Percentiles rank a stretch among this genome's conserved stretches.
Conservation (phyloP, 2,888 invertebrate genomes). For the Pardosa pseudoannulata region DNA sequence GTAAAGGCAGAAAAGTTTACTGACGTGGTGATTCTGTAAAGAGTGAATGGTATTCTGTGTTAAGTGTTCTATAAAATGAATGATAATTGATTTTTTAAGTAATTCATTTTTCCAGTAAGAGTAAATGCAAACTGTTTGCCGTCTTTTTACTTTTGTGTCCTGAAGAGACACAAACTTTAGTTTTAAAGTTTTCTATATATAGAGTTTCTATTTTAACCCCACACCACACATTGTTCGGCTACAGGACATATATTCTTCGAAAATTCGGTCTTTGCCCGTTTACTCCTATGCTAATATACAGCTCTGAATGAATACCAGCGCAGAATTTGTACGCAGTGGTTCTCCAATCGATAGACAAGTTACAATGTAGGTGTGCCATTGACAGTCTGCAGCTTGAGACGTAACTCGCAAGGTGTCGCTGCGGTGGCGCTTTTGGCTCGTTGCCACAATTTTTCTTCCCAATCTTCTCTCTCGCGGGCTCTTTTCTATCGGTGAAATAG, state of each 20-base stretch:
- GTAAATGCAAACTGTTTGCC: too few species aligned
- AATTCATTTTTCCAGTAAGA: too few species aligned
- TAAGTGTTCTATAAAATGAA: too few species aligned
- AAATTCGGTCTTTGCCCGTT: not conserved
- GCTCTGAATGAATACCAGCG: slow-evolving; percentile 24
- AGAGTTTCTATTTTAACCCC: too few species aligned
- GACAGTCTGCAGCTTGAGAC: slow-evolving; percentile 61
- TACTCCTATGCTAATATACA: not conserved
- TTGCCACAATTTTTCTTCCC: slow-evolving; percentile 57
- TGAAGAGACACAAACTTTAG: too few species aligned
- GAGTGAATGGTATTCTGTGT: too few species aligned
- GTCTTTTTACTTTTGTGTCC: too few species aligned
- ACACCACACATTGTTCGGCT: not conserved
- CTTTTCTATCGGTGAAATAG: slow-evolving; percentile 15
- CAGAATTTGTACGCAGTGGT: slow-evolving; percentile 34
- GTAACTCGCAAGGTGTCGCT: slow-evolving; percentile 63
- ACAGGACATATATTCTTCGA: not conserved
- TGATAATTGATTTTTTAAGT: too few species aligned
- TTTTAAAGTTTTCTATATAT: too few species aligned
- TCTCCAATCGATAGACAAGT: slow-evolving; percentile 35
- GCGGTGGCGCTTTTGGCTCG: slow-evolving; percentile 49
- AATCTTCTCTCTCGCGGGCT: slow-evolving; percentile 29
- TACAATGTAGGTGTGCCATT: slow-evolving; percentile 58
- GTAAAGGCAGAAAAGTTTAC: too few species aligned
- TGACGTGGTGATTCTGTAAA: too few species aligned